Conservation (phyloP, 2,888 invertebrate species). For the Hyppa rectilinea region DNA sequence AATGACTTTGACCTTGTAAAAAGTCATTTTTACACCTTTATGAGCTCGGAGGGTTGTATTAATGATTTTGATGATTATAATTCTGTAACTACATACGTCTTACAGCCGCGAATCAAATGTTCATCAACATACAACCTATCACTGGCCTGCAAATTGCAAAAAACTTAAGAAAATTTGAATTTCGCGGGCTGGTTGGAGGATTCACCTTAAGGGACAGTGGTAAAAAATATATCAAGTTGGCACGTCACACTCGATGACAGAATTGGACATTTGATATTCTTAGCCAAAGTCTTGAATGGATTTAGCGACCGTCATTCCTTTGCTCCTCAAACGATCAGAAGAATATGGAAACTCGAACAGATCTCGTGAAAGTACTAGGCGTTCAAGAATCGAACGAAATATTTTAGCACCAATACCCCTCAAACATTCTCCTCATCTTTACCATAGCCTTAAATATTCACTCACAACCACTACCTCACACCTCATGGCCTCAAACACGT, state of each 20-base stretch:
- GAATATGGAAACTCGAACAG: neutral
- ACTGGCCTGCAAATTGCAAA: too few species aligned
- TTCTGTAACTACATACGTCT: too few species aligned
- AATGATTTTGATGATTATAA: too few species aligned
- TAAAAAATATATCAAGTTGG: neutral
- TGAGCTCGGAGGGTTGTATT: too few species aligned
- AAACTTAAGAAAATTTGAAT: too few species aligned
- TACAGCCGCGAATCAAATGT: too few species aligned
- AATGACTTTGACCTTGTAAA: too few species aligned
- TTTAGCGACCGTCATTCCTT: neutral
- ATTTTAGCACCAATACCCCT: neutral
- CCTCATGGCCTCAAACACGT: conserved; percentile 61
- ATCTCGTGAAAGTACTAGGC: neutral
- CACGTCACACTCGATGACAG: neutral
- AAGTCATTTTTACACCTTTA: too few species aligned
- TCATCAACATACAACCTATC: too few species aligned
- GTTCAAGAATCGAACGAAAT: neutral
- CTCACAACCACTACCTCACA: conserved; percentile 34
- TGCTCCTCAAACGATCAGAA: neutral
- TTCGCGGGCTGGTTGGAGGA: too few species aligned
- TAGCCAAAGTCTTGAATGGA: neutral
- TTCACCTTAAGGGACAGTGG: too few species aligned
- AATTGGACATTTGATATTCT: neutral
- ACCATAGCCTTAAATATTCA: conserved; percentile 32
- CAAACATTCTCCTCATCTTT: neutral